Percentiles rank a stretch among this genome's conserved stretches.
phyloP scores from a whole-genome alignment of 2,797 vertebrate species.

The Premnoplex brunnescens region DNA sequence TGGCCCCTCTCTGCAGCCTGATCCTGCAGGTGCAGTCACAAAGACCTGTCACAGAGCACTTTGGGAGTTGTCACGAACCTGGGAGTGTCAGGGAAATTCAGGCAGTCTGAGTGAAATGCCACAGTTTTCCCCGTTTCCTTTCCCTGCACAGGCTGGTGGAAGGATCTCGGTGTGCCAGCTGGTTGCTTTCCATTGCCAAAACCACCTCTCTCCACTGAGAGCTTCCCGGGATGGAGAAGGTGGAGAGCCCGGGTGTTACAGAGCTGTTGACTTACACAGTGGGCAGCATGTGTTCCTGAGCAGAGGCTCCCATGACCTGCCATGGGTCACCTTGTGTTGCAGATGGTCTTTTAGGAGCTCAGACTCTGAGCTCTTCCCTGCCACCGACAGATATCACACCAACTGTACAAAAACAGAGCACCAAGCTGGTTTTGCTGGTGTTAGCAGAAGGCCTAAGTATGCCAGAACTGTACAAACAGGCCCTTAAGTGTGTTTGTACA shows the following conservation, averaged over 20 bases:
- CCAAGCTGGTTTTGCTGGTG: not conserved
- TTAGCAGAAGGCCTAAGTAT: not conserved
- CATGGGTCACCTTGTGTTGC: not conserved
- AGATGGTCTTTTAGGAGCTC: not conserved
- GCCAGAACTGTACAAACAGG: not conserved
- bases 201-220: not conserved
- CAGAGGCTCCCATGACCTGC: not conserved
- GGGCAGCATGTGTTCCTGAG: not conserved
- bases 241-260: not conserved
- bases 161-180: not conserved
- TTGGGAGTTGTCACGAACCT: not conserved
- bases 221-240: not conserved
- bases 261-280: not conserved
- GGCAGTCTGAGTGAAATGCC: not conserved
- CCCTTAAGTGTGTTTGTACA: not conserved
- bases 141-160: not conserved
- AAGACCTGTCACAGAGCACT: not conserved
- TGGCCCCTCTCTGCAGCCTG: not conserved
- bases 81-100: not conserved
- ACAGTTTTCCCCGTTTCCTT: not conserved
- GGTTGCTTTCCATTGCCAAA: not conserved
- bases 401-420: not conserved
- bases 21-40: fast-evolving
- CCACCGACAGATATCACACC: not conserved
- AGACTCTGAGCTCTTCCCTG: not conserved